Conservation (phyloP, 2,113 vertebrate species). For the Peromyscus leucopus region DNA sequence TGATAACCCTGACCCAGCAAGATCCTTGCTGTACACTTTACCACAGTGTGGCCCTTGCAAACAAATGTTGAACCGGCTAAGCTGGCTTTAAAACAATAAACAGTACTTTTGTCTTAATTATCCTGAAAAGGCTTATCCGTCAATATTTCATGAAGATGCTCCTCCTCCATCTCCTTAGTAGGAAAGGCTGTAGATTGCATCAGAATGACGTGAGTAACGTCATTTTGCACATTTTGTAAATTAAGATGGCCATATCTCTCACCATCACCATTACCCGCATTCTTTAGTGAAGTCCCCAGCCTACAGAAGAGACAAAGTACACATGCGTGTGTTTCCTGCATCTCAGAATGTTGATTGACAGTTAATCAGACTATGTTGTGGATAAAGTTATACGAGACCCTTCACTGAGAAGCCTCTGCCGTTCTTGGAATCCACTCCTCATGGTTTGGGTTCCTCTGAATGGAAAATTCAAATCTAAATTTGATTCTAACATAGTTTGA, state of each 20-base stretch:
- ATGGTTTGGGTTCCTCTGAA: constrained; percentile 55
- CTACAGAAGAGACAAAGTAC: not conserved
- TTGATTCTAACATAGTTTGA: constrained; percentile 11
- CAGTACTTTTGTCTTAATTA: constrained; percentile 33
- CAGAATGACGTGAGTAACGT: not conserved
- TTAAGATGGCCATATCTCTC: not conserved
- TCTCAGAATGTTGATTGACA: not conserved
- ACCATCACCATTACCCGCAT: not conserved
- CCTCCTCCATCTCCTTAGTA: not conserved
- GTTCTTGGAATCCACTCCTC: not conserved
- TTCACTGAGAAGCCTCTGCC: constrained; percentile 2
- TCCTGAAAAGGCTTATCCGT: constrained; percentile 2
- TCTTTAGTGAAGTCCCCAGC: not conserved
- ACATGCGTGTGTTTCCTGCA: not conserved
- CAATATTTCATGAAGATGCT: not conserved
- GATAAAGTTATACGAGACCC: not conserved
- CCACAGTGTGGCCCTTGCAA: not conserved
- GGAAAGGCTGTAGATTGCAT: not conserved
- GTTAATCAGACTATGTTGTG: not conserved
- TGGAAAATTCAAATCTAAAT: constrained; percentile 39
- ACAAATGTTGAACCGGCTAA: constrained; percentile 13
- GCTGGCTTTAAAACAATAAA: constrained; percentile 45
- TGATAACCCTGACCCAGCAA: not conserved
- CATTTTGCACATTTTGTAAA: constrained; percentile 45
- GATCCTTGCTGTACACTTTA: not conserved